phyloP scores from a whole-genome alignment of 2,797 vertebrate genomes.

The Xenopus petersii region DNA sequence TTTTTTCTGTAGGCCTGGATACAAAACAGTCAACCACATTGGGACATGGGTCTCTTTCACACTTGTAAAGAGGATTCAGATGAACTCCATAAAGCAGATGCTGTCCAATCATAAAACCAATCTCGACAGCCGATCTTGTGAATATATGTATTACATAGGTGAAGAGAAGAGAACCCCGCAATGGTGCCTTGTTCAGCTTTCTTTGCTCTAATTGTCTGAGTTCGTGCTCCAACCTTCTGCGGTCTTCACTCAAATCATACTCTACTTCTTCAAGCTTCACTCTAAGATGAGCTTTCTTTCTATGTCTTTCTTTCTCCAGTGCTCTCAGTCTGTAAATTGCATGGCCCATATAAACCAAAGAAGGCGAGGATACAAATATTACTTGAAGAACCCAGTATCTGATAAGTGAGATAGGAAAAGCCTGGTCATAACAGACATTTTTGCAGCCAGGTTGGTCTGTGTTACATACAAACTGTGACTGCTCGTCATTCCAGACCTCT shows the following conservation, averaged over 20 bases:
- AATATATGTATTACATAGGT: conserved; percentile 81
- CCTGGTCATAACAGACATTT: conserved; percentile 81
- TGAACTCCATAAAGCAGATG: conserved; percentile 79
- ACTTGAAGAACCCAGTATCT: conserved; percentile 87
- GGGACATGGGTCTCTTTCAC: conserved; percentile 75
- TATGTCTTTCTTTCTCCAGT: conserved; percentile 78
- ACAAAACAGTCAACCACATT: conserved; percentile 83
- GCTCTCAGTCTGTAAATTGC: conserved; percentile 75
- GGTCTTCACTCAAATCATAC: conserved; percentile 61
- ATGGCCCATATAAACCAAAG: conserved; percentile 83
- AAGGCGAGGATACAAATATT: conserved; percentile 81
- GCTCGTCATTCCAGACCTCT: conserved; percentile 85
- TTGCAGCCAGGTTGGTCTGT: conserved; percentile 84
- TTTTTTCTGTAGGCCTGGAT: conserved; percentile 82
- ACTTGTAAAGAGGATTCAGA: conserved; percentile 77
- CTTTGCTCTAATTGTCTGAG: conserved; percentile 75
- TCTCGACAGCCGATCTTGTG: conserved; percentile 74
- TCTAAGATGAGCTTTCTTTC: conserved; percentile 71
- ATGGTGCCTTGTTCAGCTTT: conserved; percentile 77
- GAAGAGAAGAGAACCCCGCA: conserved; percentile 76
- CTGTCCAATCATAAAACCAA: conserved; percentile 79
- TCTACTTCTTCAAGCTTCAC: conserved; percentile 70
- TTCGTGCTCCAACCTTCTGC: conserved; percentile 71
- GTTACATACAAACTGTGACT: conserved; percentile 83
- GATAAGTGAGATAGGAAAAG: conserved; percentile 85